Base-by-base conservation (phyloP, 1,140 invertebrate species). In the Philotrypesis tridentata region DNA sequence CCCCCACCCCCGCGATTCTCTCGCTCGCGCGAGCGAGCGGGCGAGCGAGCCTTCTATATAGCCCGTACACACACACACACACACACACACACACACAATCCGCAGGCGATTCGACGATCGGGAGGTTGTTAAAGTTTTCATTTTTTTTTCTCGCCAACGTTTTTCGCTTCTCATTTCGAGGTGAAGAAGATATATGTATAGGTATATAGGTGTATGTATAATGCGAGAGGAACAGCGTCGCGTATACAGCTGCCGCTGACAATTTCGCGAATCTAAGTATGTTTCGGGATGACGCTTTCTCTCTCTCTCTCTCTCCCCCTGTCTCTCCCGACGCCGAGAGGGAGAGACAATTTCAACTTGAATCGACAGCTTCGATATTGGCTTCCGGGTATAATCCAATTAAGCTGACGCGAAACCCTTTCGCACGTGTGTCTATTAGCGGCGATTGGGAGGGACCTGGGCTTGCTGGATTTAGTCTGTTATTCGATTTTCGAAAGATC, bases 301-400 rank as follows among this genome's bases (percentile, higher is more conserved):
- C n/a, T n/a, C n/a, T n/a, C n/a, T n/a, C n/a, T n/a, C n/a, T n/a
- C n/a, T n/a, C n/a, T n/a, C n/a, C n/a, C n/a, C n/a, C n/a, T n/a
- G n/a, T n/a, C n/a, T n/a, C n/a, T n/a, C n/a, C n/a, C n/a, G n/a
- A n/a, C 48, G 48, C 4, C 48, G 48, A 6, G 48, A 55, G 48
- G n/a, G 33, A n/a, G 14, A 73, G n/a, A 73, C 40, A 55, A 55
- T 74, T 74, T 60, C 17, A 61, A 8, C 31, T 55, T 73, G 33
- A 31, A 73, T 82, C 75, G 65, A 74, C 67, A 72, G 40, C 55
- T 63, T 23, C 29, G 37, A 76, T 75, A 75, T 61, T 63, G 73
- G 55, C 73, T 75, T 75, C 55, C n/a, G n/a, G n/a, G n/a, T n/a
- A 29, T 75, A 75, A 75, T 75, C 55, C 11, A 17, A 27, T 63